Conservation (phyloP, 2,888 invertebrate genomes). For the Allolobophora icterica region DNA sequence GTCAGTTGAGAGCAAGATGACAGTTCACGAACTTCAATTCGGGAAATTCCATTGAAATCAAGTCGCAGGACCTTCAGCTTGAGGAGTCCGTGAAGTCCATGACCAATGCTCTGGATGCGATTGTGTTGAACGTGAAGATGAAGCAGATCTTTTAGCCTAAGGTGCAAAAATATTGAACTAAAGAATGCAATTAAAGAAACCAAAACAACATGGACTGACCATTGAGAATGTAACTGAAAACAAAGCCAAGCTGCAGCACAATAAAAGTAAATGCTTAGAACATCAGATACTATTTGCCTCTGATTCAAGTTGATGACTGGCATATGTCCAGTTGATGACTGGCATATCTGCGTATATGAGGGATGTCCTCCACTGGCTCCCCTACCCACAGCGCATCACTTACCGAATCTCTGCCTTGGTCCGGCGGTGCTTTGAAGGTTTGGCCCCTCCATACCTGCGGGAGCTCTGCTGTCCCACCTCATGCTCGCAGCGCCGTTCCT, state of each 20-base stretch:
- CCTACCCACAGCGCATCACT: too few species aligned
- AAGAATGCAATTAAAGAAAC: not conserved
- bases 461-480: too few species aligned
- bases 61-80: slow-evolving; percentile 57
- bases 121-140: slow-evolving; percentile 61
- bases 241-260: not conserved
- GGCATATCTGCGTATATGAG: too few species aligned
- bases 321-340: too few species aligned
- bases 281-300: too few species aligned
- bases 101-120: slow-evolving; percentile 58
- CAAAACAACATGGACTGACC: not conserved
- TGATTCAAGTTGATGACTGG: too few species aligned
- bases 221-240: not conserved
- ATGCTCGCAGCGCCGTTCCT: too few species aligned
- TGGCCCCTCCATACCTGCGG: too few species aligned
- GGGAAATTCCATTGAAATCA: slow-evolving; percentile 58
- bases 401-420: too few species aligned
- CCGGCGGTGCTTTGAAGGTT: too few species aligned
- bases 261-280: not conserved
- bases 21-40: slow-evolving; percentile 57
- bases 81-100: slow-evolving; percentile 52
- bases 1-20: slow-evolving; percentile 57
- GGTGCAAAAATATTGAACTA: not conserved
- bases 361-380: too few species aligned
- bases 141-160: slow-evolving; percentile 57